A percentile compares a stretch with the other conserved stretches of the same genome.
phyloP scores from a whole-genome alignment of 2,797 vertebrate species.

The Poecilia picta region DNA sequence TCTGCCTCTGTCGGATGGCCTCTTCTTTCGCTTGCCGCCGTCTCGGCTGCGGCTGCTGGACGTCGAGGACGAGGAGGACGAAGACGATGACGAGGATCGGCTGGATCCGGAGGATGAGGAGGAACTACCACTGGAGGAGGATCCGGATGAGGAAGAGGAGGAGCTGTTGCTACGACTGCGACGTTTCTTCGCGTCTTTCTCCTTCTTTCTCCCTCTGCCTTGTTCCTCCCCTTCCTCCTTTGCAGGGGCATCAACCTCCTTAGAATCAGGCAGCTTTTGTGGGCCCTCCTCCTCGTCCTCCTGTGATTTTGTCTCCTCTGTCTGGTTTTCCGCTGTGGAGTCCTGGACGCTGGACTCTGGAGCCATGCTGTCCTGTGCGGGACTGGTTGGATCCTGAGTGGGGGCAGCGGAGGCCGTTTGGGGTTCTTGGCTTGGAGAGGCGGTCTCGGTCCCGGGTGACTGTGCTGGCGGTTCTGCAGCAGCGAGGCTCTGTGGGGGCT shows the following conservation, averaged over 20 bases:
- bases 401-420: constrained; percentile 12
- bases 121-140: constrained; percentile 87
- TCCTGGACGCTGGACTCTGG: constrained; percentile 12
- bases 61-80: constrained; percentile 87
- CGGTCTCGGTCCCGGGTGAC: constrained; percentile 16
- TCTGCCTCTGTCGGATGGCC: constrained; percentile 84
- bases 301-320: constrained; percentile 35
- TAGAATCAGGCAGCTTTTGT: constrained; percentile 17
- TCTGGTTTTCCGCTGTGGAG: constrained; percentile 21
- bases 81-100: constrained; percentile 87
- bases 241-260: constrained; percentile 29
- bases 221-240: constrained; percentile 73
- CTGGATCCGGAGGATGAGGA: constrained; percentile 91
- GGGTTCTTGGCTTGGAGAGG: constrained; percentile 26
- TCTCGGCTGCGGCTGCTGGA: constrained; percentile 86
- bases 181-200: constrained; percentile 76
- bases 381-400: constrained; percentile 2
- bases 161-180: constrained; percentile 84
- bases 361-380: constrained; percentile 10
- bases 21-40: constrained; percentile 85
- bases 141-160: constrained; percentile 89
- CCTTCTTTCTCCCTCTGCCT: constrained; percentile 81
- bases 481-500: constrained; percentile 39
- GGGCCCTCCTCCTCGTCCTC: constrained; percentile 44
- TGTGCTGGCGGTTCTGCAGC: constrained; percentile 34